Evolutionary conservation across 2,797 vertebrate genomes (phyloP).

Genomic region (Lepilemur septentrionalis): DNA sequence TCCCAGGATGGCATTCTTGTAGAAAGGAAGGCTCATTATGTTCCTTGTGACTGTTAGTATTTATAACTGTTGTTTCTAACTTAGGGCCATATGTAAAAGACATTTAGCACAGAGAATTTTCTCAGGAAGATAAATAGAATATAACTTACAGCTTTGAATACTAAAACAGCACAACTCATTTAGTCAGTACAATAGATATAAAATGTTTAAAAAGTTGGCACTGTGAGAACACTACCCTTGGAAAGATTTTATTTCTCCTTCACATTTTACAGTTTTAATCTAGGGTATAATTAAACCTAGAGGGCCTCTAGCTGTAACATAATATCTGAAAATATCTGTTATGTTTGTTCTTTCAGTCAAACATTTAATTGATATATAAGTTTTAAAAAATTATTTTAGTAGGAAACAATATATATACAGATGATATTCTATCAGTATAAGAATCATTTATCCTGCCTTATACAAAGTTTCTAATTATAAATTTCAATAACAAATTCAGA

Average conservation of each 20-base stretch:
- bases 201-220: neutral
- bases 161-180: neutral
- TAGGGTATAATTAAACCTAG: neutral
- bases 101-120: neutral
- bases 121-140: neutral
- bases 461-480: neutral
- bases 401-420: neutral
- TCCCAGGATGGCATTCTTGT: neutral
- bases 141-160: neutral
- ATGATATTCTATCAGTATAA: neutral
- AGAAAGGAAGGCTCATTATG: neutral
- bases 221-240: neutral
- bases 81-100: neutral
- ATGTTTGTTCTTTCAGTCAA: neutral
- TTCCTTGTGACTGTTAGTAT: neutral
- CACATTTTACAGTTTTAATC: neutral
- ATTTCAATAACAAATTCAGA: neutral
- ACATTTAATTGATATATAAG: neutral
- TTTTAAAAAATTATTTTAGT: neutral
- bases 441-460: neutral
- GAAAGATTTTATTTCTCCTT: neutral
- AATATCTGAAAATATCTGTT: neutral
- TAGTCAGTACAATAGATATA: neutral
- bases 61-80: slow-evolving; percentile 3
- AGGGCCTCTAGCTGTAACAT: neutral